A percentile compares a stretch with the other conserved stretches of the same genome.
phyloP scores from a whole-genome alignment of 1,140 invertebrate species.

The Vanessa atalanta region DNA sequence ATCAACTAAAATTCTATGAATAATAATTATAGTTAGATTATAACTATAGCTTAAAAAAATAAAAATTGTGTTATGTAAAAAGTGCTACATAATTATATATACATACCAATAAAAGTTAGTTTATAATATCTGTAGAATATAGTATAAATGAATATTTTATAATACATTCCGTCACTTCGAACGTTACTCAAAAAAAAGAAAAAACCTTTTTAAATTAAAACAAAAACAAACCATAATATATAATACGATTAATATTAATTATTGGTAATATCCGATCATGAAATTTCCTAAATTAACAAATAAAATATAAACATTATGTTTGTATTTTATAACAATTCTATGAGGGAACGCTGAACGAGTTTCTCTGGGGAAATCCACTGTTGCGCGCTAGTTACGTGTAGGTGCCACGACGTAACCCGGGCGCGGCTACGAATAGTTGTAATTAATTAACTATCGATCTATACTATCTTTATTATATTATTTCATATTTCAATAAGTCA shows the following conservation, averaged over 20 bases:
- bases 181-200: too few relatives aligned
- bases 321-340: conserved; percentile 43
- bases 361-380: conserved; percentile 76
- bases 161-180: too few relatives aligned
- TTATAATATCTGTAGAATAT: too few relatives aligned
- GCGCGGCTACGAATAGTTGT: conserved; percentile 66
- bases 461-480: conserved; percentile 39
- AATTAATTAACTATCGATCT: conserved; percentile 79
- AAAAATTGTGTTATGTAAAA: too few relatives aligned
- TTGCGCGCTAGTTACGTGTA: conserved; percentile 74
- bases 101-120: too few relatives aligned
- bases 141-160: too few relatives aligned
- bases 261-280: background rate
- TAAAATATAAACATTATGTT: too few relatives aligned
- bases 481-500: background rate
- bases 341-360: conserved; percentile 60
- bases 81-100: too few relatives aligned
- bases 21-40: too few relatives aligned
- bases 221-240: background rate
- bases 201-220: too few relatives aligned
- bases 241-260: background rate
- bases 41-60: too few relatives aligned
- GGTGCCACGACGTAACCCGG: conserved; percentile 62
- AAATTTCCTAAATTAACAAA: background rate
- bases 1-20: too few relatives aligned